Base-by-base conservation (phyloP, 92 coral and sea anemone species). In the Palythoa grandis region DNA sequence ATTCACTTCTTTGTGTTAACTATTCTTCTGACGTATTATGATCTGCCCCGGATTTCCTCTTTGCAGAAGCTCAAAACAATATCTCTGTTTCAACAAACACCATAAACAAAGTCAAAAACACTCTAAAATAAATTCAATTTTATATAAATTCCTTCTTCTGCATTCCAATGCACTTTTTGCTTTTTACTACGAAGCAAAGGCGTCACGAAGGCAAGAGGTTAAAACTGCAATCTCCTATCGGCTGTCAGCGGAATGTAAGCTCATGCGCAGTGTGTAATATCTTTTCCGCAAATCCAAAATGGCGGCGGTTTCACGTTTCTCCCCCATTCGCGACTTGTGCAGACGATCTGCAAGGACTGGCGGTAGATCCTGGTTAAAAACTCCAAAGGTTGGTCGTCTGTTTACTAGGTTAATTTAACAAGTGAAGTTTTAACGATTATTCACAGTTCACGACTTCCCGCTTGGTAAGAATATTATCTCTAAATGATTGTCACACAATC, bases 251-350 rank as follows among this genome's bases (percentile, higher is more conserved):
- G 72, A 35, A 19, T 38, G n/a, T 13, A n/a, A 61, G 66, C 74
- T 76, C 95, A 89, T 92, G 95, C 93, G 86, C 83, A 58, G 2
- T 35, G 0, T 1, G 7, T 0, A 15, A 0, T 22, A n/a, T 68
- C 74, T 86, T 70, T n/a, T 70, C 65, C 58, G 54, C 22, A 65
- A 91, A 84, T 93, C 85, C 95, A 94, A 94, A 88, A 94, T 94
- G 98, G 98, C 98, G 92, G 93, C 95, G 22, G 76, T 78, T 7
- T 22, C 87, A 70, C 93, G 93, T 29, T 58, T 87, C 24, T 74
- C 88, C 11, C 89, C 79, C 16, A 19, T 94, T 37, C 71, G 91
- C 15, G 87, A 87, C 15, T 22, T 94, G 50, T 90, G 91, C 84
- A 83, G 95, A 11, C 82, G 83, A 72, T 92, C 89, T 71, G 76